These are phyloP conservation scores for Drosophila quinaria DNA, from an alignment of 2,888 invertebrate genomes.

Conservation along the genomic window DNA sequence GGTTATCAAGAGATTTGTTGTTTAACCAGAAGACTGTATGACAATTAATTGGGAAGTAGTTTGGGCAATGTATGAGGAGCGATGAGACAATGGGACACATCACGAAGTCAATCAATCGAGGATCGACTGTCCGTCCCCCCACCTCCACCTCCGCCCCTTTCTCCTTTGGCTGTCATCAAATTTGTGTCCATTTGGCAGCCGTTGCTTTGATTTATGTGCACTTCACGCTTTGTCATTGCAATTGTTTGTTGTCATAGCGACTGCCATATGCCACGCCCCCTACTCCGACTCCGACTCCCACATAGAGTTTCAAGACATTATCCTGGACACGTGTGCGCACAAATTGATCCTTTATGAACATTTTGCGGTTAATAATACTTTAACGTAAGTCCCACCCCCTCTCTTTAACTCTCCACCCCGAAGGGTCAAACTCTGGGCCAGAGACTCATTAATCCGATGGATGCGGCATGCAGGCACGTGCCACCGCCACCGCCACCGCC, in stretches of 20 bases:
- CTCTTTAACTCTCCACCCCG: background rate
- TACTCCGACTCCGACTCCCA: background rate
- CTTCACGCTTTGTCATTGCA: slow-evolving; percentile 64
- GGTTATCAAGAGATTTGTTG: no score
- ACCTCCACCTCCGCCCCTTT: no score
- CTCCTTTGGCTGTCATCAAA: slow-evolving; percentile 10
- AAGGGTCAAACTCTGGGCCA: slow-evolving; percentile 20
- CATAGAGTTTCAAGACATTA: slow-evolving; percentile 50
- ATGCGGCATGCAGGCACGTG: slow-evolving; percentile 73
- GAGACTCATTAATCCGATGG: slow-evolving; percentile 45
- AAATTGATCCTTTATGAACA: slow-evolving; percentile 81
- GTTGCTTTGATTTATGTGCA: slow-evolving; percentile 72
- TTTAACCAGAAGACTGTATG: no score
- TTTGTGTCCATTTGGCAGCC: slow-evolving; percentile 58
- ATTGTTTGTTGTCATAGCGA: slow-evolving; percentile 11
- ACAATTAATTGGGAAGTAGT: background rate
- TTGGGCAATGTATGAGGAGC: background rate
- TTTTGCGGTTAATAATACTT: slow-evolving; percentile 81
- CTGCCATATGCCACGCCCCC: slow-evolving; percentile 31
- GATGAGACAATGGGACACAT: background rate
- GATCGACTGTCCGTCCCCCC: no score
- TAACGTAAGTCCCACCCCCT: slow-evolving; percentile 22
- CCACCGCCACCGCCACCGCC: slow-evolving; percentile 29
- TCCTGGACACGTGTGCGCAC: slow-evolving; percentile 79
- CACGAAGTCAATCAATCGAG: background rate